These are phyloP conservation scores for Motacilla alba DNA, from an alignment of 2,113 vertebrate genomes.

Conservation along the genomic window DNA sequence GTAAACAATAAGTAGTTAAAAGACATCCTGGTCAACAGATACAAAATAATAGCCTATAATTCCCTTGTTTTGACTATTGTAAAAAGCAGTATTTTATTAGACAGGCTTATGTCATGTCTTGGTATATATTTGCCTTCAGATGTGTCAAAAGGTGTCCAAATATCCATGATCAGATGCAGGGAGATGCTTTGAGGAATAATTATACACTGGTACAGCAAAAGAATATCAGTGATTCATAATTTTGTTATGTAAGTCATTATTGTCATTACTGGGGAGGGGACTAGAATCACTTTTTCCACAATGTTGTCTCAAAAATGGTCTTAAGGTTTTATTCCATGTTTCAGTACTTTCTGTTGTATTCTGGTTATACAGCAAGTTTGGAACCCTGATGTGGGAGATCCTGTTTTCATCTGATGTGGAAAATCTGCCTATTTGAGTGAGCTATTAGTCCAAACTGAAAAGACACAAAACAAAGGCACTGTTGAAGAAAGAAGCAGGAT, in stretches of 20 bases:
- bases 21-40: not conserved
- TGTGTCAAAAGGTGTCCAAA: not conserved
- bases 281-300: not conserved
- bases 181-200: not conserved
- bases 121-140: not conserved
- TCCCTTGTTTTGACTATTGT: not conserved
- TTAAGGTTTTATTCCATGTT: not conserved
- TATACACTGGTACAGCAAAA: not conserved
- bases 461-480: not conserved
- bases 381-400: not conserved
- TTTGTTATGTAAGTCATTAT: not conserved
- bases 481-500: not conserved
- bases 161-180: not conserved
- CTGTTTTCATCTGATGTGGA: not conserved
- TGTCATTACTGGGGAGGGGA: not conserved
- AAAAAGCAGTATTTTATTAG: not conserved
- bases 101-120: not conserved
- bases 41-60: not conserved
- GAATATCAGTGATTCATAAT: not conserved
- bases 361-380: not conserved
- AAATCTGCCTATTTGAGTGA: not conserved
- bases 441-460: not conserved
- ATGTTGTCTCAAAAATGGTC: not conserved
- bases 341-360: not conserved
- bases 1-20: slow-evolving; percentile 23